Evolutionary conservation across 2,113 vertebrate genomes (phyloP).

Genomic region (Pipra filicauda): DNA sequence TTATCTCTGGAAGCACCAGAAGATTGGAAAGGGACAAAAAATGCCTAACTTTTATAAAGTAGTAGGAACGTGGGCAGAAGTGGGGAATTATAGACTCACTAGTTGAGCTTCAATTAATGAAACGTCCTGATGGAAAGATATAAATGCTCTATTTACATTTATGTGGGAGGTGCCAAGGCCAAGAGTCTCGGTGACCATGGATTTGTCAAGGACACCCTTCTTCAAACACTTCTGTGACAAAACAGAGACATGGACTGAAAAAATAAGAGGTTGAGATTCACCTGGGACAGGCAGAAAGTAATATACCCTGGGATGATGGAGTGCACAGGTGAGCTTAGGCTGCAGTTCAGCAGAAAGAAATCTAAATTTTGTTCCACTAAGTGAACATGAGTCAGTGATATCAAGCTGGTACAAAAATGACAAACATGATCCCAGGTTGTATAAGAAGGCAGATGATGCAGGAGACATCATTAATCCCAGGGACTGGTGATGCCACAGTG

Average conservation of each 20-base stretch:
- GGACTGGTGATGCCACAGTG: not conserved
- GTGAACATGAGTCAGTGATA: not conserved
- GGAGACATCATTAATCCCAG: not conserved
- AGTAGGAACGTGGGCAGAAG: not conserved
- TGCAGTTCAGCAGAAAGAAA: not conserved
- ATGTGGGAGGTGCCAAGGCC: not conserved
- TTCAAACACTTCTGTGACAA: not conserved
- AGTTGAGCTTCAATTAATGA: not conserved
- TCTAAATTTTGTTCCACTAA: not conserved
- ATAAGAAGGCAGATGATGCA: not conserved
- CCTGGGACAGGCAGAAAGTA: not conserved
- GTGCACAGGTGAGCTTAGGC: not conserved
- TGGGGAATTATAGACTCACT: not conserved
- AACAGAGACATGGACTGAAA: not conserved
- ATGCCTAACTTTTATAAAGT: not conserved
- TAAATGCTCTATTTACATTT: not conserved
- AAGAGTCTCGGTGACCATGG: not conserved
- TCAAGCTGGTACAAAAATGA: not conserved
- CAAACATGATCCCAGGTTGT: not conserved
- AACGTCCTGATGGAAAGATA: not conserved
- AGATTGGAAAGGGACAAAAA: not conserved
- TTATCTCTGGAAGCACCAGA: not conserved
- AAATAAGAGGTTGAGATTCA: not conserved
- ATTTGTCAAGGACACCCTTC: not conserved
- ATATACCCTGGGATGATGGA: not conserved